Percentiles rank a stretch among this genome's conserved stretches.
Evolutionary conservation across 2,113 vertebrate genomes (phyloP).

Genomic region (Chlamydotis undulata): DNA sequence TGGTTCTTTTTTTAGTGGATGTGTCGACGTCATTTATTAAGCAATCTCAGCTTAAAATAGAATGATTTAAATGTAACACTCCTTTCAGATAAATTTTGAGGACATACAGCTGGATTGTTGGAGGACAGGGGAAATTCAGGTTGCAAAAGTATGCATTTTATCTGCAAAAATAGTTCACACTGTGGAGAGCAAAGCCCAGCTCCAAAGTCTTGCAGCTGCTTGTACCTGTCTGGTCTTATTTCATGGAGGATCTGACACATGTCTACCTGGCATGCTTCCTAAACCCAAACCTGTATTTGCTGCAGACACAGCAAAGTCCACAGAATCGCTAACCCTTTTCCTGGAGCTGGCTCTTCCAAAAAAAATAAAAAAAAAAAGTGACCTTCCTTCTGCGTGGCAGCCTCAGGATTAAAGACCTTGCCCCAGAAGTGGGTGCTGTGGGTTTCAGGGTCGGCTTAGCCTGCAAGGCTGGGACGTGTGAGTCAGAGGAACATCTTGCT

Average conservation of each 20-base stretch:
- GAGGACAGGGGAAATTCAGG: neutral
- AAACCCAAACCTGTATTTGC: neutral
- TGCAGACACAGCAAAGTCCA: neutral
- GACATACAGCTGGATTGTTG: neutral
- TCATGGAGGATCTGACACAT: neutral
- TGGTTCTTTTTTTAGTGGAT: neutral
- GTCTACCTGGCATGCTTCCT: neutral
- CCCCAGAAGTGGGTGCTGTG: neutral
- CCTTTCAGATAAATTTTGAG: neutral
- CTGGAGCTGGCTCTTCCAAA: neutral
- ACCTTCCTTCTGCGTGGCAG: neutral
- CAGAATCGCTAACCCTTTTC: neutral
- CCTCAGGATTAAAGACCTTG: neutral
- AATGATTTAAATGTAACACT: neutral
- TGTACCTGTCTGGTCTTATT: neutral
- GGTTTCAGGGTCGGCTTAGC: neutral
- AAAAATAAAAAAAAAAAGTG: neutral
- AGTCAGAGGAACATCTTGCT: neutral
- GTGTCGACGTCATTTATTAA: neutral
- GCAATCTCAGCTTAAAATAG: neutral
- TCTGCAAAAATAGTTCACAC: neutral
- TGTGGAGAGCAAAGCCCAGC: neutral
- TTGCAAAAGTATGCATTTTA: accelerated
- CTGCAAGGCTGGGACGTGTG: neutral
- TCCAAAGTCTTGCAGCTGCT: neutral